These are phyloP conservation scores for Diarsia dahlii DNA, from an alignment of 2,888 invertebrate genomes.

Conservation along the genomic window DNA sequence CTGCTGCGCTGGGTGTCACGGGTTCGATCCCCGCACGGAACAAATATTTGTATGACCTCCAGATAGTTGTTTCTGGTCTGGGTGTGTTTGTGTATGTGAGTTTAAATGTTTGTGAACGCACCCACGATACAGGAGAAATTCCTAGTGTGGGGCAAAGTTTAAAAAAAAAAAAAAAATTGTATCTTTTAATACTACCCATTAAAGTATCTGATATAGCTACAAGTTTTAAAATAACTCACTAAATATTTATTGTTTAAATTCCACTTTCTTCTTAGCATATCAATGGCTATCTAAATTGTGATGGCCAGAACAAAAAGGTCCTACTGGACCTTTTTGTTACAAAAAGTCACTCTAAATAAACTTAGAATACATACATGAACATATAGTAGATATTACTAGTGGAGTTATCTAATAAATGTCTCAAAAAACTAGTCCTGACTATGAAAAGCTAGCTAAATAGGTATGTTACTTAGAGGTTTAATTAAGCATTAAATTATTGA, in stretches of 20 bases:
- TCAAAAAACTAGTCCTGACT: neutral
- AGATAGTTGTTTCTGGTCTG: no score
- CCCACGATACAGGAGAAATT: no score
- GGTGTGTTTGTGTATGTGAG: no score
- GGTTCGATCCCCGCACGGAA: no score
- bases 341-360: neutral
- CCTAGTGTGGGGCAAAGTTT: no score
- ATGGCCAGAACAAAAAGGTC: neutral
- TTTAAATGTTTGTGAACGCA: no score
- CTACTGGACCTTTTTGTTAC: neutral
- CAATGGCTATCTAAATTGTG: no score
- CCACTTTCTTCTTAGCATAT: no score
- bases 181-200: no score
- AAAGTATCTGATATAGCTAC: neutral
- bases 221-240: neutral
- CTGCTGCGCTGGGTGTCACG: no score
- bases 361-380: neutral
- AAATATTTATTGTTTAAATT: neutral
- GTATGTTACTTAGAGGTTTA: neutral
- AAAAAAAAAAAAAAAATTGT: no score
- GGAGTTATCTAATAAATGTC: neutral
- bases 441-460: neutral
- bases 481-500: conserved; percentile 19
- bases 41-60: no score
- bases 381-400: neutral